Evolutionary conservation across 2,888 invertebrate genomes (phyloP).

Genomic region (Chymomyza procnemis): DNA sequence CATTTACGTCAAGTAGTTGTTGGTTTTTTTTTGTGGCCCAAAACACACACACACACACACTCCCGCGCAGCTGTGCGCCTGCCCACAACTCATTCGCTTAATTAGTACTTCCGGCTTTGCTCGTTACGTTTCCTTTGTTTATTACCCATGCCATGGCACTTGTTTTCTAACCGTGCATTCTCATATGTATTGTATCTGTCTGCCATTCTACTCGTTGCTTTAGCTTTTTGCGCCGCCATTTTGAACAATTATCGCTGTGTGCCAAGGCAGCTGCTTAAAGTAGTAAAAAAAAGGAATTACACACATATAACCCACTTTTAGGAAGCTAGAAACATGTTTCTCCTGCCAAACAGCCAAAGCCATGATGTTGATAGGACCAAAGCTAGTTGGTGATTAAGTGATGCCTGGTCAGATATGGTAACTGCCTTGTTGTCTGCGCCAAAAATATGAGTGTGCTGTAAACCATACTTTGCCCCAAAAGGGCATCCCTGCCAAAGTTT

Average conservation of each 20-base stretch:
- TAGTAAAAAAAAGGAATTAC: background rate
- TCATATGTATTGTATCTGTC: slow-evolving; percentile 1
- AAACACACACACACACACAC: slow-evolving; percentile 6
- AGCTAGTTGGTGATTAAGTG: no score
- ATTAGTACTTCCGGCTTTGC: slow-evolving; percentile 62
- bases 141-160: slow-evolving; percentile 32
- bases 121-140: slow-evolving; percentile 54
- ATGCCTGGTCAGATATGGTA: no score
- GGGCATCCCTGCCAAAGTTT: no score
- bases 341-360: background rate
- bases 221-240: background rate
- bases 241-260: background rate
- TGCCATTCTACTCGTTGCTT: slow-evolving; percentile 1
- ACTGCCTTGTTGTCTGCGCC: no score
- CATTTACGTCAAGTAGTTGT: slow-evolving; percentile 64
- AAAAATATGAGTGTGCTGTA: no score
- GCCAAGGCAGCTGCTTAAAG: background rate
- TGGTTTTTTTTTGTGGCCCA: slow-evolving; percentile 27
- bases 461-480: no score
- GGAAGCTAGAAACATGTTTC: background rate
- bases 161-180: background rate
- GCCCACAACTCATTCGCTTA: slow-evolving; percentile 52
- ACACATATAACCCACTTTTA: background rate
- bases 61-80: background rate
- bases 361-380: background rate